Base-by-base conservation (phyloP, 2,113 vertebrate genomes). In the Oryzias curvinotus region DNA sequence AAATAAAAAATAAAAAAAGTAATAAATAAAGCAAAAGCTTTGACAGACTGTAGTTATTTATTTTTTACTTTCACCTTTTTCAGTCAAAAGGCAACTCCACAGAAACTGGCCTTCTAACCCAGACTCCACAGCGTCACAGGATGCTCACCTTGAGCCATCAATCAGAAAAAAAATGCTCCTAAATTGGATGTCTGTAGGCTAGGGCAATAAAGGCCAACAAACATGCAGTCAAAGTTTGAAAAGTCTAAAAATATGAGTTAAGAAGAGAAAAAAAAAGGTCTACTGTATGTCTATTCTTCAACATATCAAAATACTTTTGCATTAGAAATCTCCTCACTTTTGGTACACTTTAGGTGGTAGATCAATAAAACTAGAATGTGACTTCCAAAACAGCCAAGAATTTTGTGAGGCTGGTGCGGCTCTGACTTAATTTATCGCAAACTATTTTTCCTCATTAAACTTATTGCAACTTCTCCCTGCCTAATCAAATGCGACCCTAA, bases 1-100 rank as follows among this genome's bases (percentile, higher is more conserved):
- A 23, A 69, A 81, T 72, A 79, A 68, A 51, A 64, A 69, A 64
- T 28, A 55, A 57, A 45, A 13, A 14, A 5, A 18, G 10, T 15
- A 41, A 57, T 43, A 5, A 14, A 56, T 25, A 42, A 45, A 52
- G 42, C 41, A 57, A 19, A 30, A 43, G 46, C 56, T 65, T 68
- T 73, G 76, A 71, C 49, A 36, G 64, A 57, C 49, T 59, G 68
- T 49, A 71, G 61, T 36, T 63, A 74, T 70, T 75, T 48, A 47
- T 74, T 25, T 14, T 82, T 69, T 83, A 80, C 67, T 69, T 49
- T 68, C 14, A 7, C 75, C 71, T 61, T 68, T 68, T 59, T 23
- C 71, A 80, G 78, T 80, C 81, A 73, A 52, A 67, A 75, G 61
- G 42, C 55, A 63, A 61, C 16, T 58, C 48, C 28, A 68, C 62